phyloP scores from a whole-genome alignment of 1,140 invertebrate genomes.

The Agrilus planipennis region DNA sequence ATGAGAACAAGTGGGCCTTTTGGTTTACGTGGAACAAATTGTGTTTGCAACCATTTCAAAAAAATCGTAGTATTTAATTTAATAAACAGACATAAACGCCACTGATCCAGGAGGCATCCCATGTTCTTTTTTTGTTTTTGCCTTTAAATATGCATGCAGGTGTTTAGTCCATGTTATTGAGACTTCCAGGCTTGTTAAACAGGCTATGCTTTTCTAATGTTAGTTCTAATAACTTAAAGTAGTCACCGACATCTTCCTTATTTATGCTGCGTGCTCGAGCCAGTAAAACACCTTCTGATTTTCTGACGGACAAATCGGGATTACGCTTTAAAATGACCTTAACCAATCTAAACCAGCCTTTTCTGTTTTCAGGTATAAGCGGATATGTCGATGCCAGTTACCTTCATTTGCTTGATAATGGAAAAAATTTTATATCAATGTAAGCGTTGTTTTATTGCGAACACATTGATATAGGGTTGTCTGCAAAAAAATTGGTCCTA shows the following conservation, averaged over 20 bases:
- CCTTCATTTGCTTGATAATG: too few species aligned
- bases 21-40: slow-evolving; percentile 26
- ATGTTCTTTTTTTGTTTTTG: slow-evolving; percentile 26
- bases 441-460: too few species aligned
- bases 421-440: too few species aligned
- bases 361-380: slow-evolving; percentile 12
- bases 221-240: slow-evolving; percentile 13
- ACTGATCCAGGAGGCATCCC: slow-evolving; percentile 24
- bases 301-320: slow-evolving; percentile 16
- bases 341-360: slow-evolving; percentile 29
- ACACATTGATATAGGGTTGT: too few species aligned
- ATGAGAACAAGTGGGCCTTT: slow-evolving; percentile 21
- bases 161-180: slow-evolving; percentile 24
- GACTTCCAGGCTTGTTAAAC: slow-evolving; percentile 18
- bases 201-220: slow-evolving; percentile 15
- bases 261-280: slow-evolving; percentile 18
- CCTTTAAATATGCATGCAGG: slow-evolving; percentile 28
- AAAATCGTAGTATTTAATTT: slow-evolving; percentile 32
- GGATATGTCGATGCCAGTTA: too few species aligned
- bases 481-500: too few species aligned
- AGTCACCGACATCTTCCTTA: slow-evolving; percentile 13
- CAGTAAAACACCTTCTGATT: slow-evolving; percentile 23
- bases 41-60: slow-evolving; percentile 23
- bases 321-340: slow-evolving; percentile 21
- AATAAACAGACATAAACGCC: slow-evolving; percentile 27